Evolutionary conservation across 2,113 vertebrate species (phyloP).

Genomic region (Microtus richardsoni): DNA sequence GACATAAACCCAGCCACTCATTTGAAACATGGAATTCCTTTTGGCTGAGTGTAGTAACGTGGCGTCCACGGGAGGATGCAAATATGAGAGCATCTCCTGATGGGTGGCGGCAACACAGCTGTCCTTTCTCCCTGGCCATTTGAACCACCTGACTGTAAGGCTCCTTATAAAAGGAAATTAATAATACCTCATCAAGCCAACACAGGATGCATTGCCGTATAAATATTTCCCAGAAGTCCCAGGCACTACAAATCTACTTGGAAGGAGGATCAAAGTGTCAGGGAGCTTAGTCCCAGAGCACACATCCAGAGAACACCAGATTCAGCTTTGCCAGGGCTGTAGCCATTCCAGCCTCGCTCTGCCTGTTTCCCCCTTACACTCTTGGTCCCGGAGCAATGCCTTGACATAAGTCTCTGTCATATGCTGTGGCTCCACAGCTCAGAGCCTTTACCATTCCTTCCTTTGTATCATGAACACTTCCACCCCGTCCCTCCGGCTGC

Average conservation of each 20-base stretch:
- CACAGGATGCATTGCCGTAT: background rate
- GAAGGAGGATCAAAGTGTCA: constrained; percentile 12
- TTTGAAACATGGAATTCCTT: constrained; percentile 25
- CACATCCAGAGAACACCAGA: background rate
- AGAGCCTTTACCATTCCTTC: background rate
- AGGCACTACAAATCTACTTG: constrained; percentile 18
- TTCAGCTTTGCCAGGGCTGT: background rate
- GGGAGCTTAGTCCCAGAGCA: background rate
- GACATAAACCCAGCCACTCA: background rate
- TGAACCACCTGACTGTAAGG: constrained; percentile 34
- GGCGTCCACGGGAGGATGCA: background rate
- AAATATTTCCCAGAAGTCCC: constrained; percentile 37
- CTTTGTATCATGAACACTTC: background rate
- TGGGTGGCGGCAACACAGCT: background rate
- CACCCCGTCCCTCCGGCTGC: background rate
- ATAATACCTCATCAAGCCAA: constrained; percentile 38
- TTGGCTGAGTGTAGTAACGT: background rate
- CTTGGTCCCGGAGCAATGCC: background rate
- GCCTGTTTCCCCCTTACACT: no score
- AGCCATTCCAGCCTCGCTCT: background rate
- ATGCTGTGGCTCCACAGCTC: background rate
- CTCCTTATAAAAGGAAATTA: constrained; percentile 57
- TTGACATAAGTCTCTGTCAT: background rate
- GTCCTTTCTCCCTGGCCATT: constrained; percentile 23
- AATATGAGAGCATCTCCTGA: constrained; percentile 9